A percentile compares a stretch with the other conserved stretches of the same genome.
phyloP scores from a whole-genome alignment of 2,888 invertebrate genomes.

The Sturmia bella region DNA sequence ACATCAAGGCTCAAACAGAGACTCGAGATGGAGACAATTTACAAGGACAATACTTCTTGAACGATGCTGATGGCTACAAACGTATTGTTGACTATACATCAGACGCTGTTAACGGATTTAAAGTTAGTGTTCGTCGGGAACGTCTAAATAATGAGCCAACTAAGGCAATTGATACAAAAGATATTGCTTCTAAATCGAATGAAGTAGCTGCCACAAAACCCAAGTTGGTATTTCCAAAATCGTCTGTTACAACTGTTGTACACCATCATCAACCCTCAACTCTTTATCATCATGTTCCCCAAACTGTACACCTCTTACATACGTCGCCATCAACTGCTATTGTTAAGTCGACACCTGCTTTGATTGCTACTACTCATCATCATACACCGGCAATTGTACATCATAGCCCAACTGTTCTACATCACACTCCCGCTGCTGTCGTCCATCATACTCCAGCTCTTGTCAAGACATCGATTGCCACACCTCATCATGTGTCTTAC shows the following conservation, averaged over 20 bases:
- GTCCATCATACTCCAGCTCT: slow-evolving; percentile 73
- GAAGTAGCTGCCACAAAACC: slow-evolving; percentile 42
- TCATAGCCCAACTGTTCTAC: slow-evolving; percentile 55
- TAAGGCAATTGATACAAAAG: slow-evolving; percentile 65
- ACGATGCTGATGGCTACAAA: slow-evolving; percentile 83
- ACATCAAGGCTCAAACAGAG: slow-evolving; percentile 83
- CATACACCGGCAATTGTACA: slow-evolving; percentile 71
- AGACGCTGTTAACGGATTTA: slow-evolving; percentile 83
- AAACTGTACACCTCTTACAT: slow-evolving; percentile 70
- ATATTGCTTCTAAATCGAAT: slow-evolving; percentile 47
- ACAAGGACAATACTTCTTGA: slow-evolving; percentile 83
- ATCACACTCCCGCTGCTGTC: slow-evolving; percentile 44
- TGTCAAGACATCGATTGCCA: slow-evolving; percentile 72
- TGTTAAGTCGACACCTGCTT: slow-evolving; percentile 64
- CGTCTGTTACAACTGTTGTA: slow-evolving; percentile 71
- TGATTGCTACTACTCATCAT: slow-evolving; percentile 70
- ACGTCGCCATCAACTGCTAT: slow-evolving; percentile 71
- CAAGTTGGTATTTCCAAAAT: slow-evolving; percentile 31
- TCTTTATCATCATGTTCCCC: slow-evolving; percentile 68
- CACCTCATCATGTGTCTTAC: slow-evolving; percentile 75
- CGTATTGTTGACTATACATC: slow-evolving; percentile 83
- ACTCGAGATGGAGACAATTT: slow-evolving; percentile 83
- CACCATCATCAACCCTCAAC: slow-evolving; percentile 74
- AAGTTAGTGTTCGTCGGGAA: slow-evolving; percentile 83
- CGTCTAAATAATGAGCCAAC: slow-evolving; percentile 66